A percentile compares a stretch with the other conserved stretches of the same genome.
Conservation (phyloP, 2,113 vertebrate species). For the Pionites leucogaster region DNA sequence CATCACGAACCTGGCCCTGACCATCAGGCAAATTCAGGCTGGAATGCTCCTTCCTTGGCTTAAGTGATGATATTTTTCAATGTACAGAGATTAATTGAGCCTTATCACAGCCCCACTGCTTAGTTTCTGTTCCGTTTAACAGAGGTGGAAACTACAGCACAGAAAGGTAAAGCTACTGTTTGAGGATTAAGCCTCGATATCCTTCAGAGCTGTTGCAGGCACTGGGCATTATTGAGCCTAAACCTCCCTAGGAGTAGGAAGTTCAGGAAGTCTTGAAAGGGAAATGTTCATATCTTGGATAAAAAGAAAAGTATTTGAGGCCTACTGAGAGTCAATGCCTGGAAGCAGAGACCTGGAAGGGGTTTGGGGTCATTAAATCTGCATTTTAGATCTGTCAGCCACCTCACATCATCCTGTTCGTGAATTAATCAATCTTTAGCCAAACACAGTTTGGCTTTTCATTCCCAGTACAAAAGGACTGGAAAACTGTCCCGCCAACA, state of each 20-base stretch:
- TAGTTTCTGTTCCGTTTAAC: background rate
- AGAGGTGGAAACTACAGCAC: background rate
- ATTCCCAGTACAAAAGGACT: background rate
- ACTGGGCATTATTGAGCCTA: background rate
- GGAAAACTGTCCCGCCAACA: background rate
- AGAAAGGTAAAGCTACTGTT: background rate
- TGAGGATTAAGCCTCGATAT: background rate
- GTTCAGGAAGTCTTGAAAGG: background rate
- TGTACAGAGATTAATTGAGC: background rate
- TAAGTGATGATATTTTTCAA: background rate
- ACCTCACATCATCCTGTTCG: background rate
- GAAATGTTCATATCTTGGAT: background rate
- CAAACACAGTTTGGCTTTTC: background rate
- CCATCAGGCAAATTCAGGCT: background rate
- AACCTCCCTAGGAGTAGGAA: background rate
- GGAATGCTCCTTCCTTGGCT: background rate
- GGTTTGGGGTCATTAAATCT: background rate
- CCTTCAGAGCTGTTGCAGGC: background rate
- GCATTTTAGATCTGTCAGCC: background rate
- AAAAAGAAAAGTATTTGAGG: background rate
- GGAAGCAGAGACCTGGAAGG: background rate
- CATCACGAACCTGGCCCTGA: background rate
- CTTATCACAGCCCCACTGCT: background rate
- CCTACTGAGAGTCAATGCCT: background rate
- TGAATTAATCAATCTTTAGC: background rate